These are phyloP conservation scores for Pelodytes ibericus DNA, from an alignment of 2,797 vertebrate species.

Conservation along the genomic window DNA sequence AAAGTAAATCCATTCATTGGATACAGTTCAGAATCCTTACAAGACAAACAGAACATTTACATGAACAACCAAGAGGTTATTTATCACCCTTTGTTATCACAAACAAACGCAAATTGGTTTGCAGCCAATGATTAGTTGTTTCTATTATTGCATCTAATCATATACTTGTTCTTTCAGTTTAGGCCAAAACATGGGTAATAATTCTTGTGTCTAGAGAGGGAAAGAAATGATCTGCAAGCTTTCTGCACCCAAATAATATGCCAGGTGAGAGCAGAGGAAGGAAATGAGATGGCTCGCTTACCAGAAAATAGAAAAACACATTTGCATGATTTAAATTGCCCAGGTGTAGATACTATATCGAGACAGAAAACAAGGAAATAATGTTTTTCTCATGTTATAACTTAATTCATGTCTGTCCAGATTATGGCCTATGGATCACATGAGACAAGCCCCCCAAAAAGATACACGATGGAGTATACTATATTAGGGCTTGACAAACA, in stretches of 20 bases:
- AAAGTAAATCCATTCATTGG: slow-evolving; percentile 76
- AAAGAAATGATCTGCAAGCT: slow-evolving; percentile 21
- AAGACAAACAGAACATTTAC: slow-evolving; percentile 64
- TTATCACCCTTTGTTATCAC: slow-evolving; percentile 64
- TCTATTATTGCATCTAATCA: slow-evolving; percentile 45
- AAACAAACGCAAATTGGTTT: slow-evolving; percentile 53
- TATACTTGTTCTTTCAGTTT: not conserved
- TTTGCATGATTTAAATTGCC: not conserved
- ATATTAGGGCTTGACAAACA: too few relatives aligned
- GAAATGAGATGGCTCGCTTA: not conserved
- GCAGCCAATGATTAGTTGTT: slow-evolving; percentile 42
- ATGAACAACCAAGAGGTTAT: slow-evolving; percentile 62
- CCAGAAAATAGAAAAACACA: not conserved
- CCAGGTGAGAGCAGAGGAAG: not conserved
- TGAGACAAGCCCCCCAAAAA: too few relatives aligned
- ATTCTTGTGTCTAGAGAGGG: slow-evolving; percentile 48
- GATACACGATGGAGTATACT: too few relatives aligned
- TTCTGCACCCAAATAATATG: slow-evolving; percentile 18
- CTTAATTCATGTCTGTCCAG: too few relatives aligned
- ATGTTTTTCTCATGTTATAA: too few relatives aligned
- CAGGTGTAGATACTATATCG: not conserved
- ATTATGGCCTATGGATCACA: too few relatives aligned
- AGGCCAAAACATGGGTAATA: not conserved
- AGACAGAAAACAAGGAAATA: too few relatives aligned
- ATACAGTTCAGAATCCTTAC: slow-evolving; percentile 66